Evolutionary conservation across 2,888 invertebrate genomes (phyloP), one percentile per base, ranked within the genome.

Genomic region (Epinotia nisella): DNA sequence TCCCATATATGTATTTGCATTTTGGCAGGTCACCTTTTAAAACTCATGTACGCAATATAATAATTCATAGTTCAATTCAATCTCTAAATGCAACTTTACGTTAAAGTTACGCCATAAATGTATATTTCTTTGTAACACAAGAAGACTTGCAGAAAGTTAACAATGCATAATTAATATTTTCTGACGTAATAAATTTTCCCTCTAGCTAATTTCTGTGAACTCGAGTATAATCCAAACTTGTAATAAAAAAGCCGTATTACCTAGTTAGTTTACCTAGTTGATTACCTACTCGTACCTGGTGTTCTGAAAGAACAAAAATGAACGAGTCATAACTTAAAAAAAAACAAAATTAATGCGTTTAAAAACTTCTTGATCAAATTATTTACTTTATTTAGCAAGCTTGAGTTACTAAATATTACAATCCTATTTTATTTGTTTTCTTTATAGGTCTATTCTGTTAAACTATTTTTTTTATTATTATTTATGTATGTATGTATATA

Each of bases 1-100:
- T 45, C 4, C 15, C 45, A 15, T 15, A n/a, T n/a, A n/a, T 41
- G 2, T 45, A 67, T 72, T 61, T 45, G 55, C 53, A 66, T 67
- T 67, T 65, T 53, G 3, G 19, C 21, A 5, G 13, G 21, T 51
- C 51, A 51, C 51, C 59, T 59, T 39, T 11, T 39, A 59, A 17
- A 59, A 59, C n/a, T 59, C 17, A n/a, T 59, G 41, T 60, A 13
- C 39, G 39, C 9, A 7, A 35, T 29, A 1, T 29, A n/a, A n/a
- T n/a, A 7, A 29, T 29, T 35, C 35, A 35, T 0, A 17, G 19
- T 10, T 41, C 41, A 45, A 19, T 60, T 3, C 13, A 9, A 39
- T 41, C 5, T 35, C 39, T 39, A 13, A 39, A 19, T 41, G 19
- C 39, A 2, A 19, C 59, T 59, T 39, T 39, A 39, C 39, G 17